A percentile compares a stretch with the other conserved stretches of the same genome.
phyloP scores from a whole-genome alignment of 2,113 vertebrate genomes.

The Podocnemis expansa region DNA sequence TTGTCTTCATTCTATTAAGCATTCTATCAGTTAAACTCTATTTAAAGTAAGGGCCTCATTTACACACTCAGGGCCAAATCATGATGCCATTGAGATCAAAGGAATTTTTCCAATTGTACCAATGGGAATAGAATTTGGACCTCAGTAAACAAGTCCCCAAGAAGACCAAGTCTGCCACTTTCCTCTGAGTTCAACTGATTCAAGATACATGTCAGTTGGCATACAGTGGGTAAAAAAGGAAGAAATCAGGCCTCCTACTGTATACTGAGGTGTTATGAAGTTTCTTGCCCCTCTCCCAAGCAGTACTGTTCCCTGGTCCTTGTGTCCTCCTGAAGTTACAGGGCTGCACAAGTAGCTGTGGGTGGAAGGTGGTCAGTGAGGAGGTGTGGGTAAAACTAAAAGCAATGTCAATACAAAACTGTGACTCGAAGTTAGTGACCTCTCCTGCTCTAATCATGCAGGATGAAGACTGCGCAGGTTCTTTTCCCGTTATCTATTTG shows the following conservation, averaged over 20 bases:
- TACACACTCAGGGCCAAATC: neutral
- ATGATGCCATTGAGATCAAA: neutral
- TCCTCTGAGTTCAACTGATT: neutral
- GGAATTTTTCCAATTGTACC: neutral
- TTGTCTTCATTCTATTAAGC: slow-evolving; percentile 41
- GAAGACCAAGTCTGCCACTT: neutral
- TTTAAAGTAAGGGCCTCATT: slow-evolving; percentile 38
- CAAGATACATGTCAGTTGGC: neutral
- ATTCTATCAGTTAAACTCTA: neutral
- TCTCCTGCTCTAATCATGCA: neutral
- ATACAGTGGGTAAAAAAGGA: neutral
- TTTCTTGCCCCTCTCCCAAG: neutral
- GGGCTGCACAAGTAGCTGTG: neutral
- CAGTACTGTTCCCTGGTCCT: neutral
- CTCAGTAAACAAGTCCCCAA: neutral
- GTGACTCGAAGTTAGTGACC: neutral
- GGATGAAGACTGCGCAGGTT: neutral
- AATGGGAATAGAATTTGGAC: neutral
- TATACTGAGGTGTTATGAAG: neutral
- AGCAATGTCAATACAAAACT: neutral
- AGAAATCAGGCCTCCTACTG: neutral
- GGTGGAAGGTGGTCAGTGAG: too few species aligned
- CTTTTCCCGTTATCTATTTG: neutral
- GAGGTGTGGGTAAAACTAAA: neutral
- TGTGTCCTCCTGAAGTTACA: neutral